These are phyloP conservation scores for Cyclargus thomasi DNA, from an alignment of 1,140 invertebrate species.

Conservation along the genomic window DNA sequence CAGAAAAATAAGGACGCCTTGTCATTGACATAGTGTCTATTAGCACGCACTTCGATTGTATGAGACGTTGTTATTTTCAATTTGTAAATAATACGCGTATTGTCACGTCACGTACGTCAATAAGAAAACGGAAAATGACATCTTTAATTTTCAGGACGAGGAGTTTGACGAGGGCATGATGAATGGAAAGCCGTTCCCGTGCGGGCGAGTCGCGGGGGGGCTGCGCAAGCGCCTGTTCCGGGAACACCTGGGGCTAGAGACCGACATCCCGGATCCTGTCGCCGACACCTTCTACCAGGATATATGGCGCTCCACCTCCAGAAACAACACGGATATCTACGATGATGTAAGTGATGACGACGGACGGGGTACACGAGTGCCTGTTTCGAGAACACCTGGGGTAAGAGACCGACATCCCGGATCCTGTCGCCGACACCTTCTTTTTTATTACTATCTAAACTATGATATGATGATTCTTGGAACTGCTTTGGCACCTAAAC, in stretches of 20 bases:
- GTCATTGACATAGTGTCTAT: too few relatives aligned
- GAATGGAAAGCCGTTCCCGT: slow-evolving; percentile 86
- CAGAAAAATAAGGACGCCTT: too few relatives aligned
- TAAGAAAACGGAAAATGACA: too few relatives aligned
- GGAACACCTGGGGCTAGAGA: slow-evolving; percentile 88
- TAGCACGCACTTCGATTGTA: too few relatives aligned
- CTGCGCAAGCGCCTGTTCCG: slow-evolving; percentile 90
- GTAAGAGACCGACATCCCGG: slow-evolving; percentile 76
- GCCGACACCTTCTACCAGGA: slow-evolving; percentile 86
- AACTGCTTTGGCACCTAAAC: too few relatives aligned
- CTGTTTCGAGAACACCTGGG: slow-evolving; percentile 95
- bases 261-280: slow-evolving; percentile 81
- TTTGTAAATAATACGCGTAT: too few relatives aligned
- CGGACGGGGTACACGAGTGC: slow-evolving; percentile 86
- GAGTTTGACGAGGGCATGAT: slow-evolving; percentile 86
- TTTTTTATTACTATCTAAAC: too few relatives aligned
- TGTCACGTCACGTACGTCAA: background rate
- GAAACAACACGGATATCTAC: slow-evolving; percentile 88
- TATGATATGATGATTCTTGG: too few relatives aligned
- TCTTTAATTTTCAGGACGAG: slow-evolving; percentile 78
- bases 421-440: slow-evolving; percentile 85
- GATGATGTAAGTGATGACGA: slow-evolving; percentile 82
- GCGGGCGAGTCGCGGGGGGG: slow-evolving; percentile 89
- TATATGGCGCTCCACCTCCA: slow-evolving; percentile 86
- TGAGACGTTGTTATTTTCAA: too few relatives aligned